Evolutionary conservation across 2,797 vertebrate genomes (phyloP), one percentile per base, ranked within the genome.

Genomic region (Sebastes jordani): DNA sequence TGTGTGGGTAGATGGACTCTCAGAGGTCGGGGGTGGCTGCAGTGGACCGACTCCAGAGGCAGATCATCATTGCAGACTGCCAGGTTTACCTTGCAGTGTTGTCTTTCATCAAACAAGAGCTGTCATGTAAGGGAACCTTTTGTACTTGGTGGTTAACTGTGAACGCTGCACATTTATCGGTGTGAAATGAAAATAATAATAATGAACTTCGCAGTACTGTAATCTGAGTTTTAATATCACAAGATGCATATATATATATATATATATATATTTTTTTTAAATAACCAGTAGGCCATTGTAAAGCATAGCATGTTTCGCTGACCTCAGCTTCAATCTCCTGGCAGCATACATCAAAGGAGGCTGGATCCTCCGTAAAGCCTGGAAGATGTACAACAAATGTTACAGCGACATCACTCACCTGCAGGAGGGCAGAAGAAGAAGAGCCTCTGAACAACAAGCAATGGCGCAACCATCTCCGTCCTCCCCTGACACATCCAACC

Each of bases 371-470:
- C 97, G 99, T 74, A 99, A 99, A 94, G 99, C 98, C 92, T 99
- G 99, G 98, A 99, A 99, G 93, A 98, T 99, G 95, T 99, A 99
- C 94, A 98, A 99, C 94, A 99, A 99, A 89, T 99, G 98, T 91
- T 98, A 99, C 93, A 95, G 93, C 52, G 98, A 99, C 94, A 99
- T 99, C 96, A 97, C 97, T 74, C 95, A 96, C 7, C 96, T 99
- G 80, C 98, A 99, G 95, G 97, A 99, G 81, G 86, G 97, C 59
- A 94, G 94, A 95, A 97, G 96, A 83, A 96, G 95, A 93, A 95
- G 94, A 89, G 93, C 92, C 23, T 94, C 96, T 22, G 82, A 90
- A 34, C 91, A 89, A 52, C 96, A 92, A 91, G 94, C 93, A 36
- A 85, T 76, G 18, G 86, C 94, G 63, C 86, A 96, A 81, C 11